Evolutionary conservation across 1,140 invertebrate species (phyloP), one percentile per base, ranked within the genome.

Genomic region (Zaprionus camerounensis): DNA sequence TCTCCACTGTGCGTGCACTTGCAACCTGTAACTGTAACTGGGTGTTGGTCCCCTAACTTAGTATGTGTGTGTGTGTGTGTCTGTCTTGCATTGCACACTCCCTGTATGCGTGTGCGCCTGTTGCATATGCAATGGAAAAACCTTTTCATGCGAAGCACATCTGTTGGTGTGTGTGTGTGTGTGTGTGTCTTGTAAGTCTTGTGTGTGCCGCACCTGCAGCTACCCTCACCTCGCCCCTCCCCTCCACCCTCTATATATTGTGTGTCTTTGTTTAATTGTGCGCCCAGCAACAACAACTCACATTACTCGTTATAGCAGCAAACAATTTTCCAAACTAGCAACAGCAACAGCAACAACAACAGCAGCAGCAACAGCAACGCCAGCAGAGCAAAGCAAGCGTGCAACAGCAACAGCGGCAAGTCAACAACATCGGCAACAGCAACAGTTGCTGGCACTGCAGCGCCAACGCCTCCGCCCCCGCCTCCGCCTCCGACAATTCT

Each of bases 251-350:
- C n/a, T 17, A 46, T 17, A 62, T 79, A 70, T 76, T 83, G 55
- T 84, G 68, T 68, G 62, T 78, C 20, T 57, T 53, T 71, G 49
- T 74, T 71, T 66, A 71, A 86, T 64, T 85, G 83, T 82, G 80
- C 55, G 59, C 68, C 73, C 61, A 73, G 53, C 71, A 77, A 78
- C 55, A 62, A 55, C 62, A 77, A 82, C 88, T 91, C 84, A 88
- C 83, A 83, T 91, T 91, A 90, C 90, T 91, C 81, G 77, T 91
- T 91, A 91, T 91, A 91, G 90, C 91, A 91, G 90, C 90, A 91
- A 91, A 90, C 82, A 81, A 85, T 86, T 91, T 86, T 91, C 81
- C 80, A 91, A 83, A 90, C 78, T 91, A 86, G 90, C 90, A 83
- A 61, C 82, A 90, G 68, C 78, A 66, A 53, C 68, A 59, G 53